Conservation (phyloP, 2,888 invertebrate genomes). For the Lasioglossum pauxillum region DNA sequence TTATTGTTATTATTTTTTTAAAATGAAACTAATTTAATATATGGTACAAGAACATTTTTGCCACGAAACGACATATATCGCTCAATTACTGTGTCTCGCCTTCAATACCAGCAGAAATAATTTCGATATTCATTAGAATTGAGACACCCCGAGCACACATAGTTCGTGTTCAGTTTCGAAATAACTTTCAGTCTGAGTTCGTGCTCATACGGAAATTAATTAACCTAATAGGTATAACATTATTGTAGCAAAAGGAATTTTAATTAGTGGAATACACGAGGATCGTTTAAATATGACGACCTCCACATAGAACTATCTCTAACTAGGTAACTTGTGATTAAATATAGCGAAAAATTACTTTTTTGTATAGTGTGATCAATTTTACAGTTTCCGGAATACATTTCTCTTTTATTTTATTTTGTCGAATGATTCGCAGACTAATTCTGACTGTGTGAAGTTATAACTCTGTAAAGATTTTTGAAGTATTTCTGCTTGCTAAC, state of each 20-base stretch:
- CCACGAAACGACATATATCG: neutral
- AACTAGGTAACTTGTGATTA: neutral
- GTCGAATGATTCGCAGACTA: too few relatives aligned
- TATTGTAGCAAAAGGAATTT: neutral
- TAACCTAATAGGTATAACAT: neutral
- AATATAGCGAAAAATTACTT: neutral
- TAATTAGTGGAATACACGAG: neutral
- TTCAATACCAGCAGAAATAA: neutral
- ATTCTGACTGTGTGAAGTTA: too few relatives aligned
- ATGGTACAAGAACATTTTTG: neutral
- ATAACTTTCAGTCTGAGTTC: neutral
- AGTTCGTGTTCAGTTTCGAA: neutral
- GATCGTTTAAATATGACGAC: neutral
- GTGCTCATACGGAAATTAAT: neutral
- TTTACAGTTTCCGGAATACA: too few relatives aligned
- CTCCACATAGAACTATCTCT: neutral
- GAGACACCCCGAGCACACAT: neutral
- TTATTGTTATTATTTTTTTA: neutral
- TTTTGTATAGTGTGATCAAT: neutral
- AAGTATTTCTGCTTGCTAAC: too few relatives aligned
- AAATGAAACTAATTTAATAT: neutral
- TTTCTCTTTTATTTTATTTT: too few relatives aligned
- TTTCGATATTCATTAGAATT: neutral
- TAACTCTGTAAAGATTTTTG: too few relatives aligned
- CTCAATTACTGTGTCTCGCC: neutral